Evolutionary conservation across 2,113 vertebrate genomes (phyloP).

Genomic region (Anhinga rufa): DNA sequence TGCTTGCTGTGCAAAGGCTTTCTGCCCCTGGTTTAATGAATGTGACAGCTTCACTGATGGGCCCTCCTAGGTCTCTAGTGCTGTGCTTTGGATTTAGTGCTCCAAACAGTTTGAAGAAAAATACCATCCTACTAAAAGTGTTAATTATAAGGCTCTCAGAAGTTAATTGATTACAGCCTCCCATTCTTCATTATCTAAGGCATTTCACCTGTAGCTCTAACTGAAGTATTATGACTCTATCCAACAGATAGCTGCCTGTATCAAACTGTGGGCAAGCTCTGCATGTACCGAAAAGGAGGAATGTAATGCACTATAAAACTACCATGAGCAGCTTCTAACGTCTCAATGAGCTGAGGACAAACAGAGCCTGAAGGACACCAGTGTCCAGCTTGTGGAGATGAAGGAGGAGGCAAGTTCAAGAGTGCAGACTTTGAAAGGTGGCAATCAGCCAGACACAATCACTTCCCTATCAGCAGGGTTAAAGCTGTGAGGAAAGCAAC

Average conservation of each 20-base stretch:
- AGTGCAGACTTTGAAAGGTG: background rate
- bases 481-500: background rate
- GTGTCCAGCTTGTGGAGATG: background rate
- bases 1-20: slow-evolving; percentile 31
- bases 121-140: background rate
- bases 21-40: background rate
- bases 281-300: background rate
- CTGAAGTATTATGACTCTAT: background rate
- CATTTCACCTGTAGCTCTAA: background rate
- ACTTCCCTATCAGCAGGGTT: background rate
- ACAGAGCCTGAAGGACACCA: background rate
- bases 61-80: slow-evolving; percentile 15
- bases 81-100: background rate
- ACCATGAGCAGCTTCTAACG: background rate
- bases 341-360: background rate
- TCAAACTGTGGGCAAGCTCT: background rate
- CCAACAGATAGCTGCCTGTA: background rate
- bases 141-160: slow-evolving; percentile 1
- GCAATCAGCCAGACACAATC: background rate
- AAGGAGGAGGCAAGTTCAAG: background rate
- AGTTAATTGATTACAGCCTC: slow-evolving; percentile 12
- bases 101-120: slow-evolving; percentile 13
- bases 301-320: background rate
- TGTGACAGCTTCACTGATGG: background rate
- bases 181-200: background rate